Evolutionary conservation across 2,888 invertebrate genomes (phyloP), one percentile per base, ranked within the genome.

Genomic region (Cheilosia vernalis): DNA sequence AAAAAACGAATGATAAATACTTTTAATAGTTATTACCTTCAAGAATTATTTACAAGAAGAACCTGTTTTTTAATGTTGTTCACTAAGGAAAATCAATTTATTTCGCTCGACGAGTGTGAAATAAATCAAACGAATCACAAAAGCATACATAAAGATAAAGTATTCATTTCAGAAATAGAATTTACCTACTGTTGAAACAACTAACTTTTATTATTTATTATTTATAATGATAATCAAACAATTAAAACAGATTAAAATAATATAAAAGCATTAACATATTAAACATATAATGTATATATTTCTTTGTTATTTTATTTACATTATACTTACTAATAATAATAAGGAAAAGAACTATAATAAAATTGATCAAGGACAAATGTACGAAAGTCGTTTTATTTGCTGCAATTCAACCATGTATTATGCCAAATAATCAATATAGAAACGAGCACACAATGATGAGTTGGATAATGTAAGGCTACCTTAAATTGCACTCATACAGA

Each of bases 281-380:
- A 49, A 67, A 55, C 55, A 70, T 70, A 47, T 69, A 42, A 63
- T 81, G 67, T 81, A 69, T 69, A 81, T 81, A 74, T 69, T 63
- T 63, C 67, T 81, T 69, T 80, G 80, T 80, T 81, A 74, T 74
- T 81, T 67, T 74, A 61, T 74, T 81, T 63, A 56, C 74, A 56
- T 67, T 63, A 74, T 55, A 63, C 53, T 74, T 73, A 70, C 70
- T 72, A 58, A 44, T 80, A 80, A 80, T 37, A 27, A 60, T 73
- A 80, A 73, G 51, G 40, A 73, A 73, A 67, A 72, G 17, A 69
- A 69, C 33, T 77, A 61, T 73, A 81, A 81, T 81, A 78, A 81
- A 74, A 81, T 69, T 69, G 67, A 74, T 74, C 80, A 74, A 63
- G 67, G 56, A 74, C 55, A 81, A 67, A 69, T 63, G 53, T 47